Evolutionary conservation across 2,797 vertebrate genomes (phyloP).

Genomic region (Luscinia luscinia): DNA sequence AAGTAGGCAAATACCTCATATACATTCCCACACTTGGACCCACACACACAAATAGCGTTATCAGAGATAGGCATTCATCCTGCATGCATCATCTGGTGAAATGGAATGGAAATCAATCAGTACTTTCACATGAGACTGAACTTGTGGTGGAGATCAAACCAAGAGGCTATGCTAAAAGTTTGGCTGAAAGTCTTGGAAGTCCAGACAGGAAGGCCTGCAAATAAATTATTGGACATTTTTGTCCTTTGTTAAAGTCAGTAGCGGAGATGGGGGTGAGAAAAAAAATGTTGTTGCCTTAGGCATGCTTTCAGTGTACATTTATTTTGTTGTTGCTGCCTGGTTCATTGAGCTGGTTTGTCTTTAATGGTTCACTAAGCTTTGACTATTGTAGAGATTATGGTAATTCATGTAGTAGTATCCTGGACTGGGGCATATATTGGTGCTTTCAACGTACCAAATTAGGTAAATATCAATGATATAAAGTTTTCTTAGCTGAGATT

Average conservation of each 20-base stretch:
- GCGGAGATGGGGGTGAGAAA: not conserved
- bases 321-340: not conserved
- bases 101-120: not conserved
- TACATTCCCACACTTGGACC: too few species aligned
- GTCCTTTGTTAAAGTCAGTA: not conserved
- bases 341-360: constrained; percentile 34
- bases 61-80: not conserved
- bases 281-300: not conserved
- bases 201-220: not conserved
- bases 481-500: not conserved
- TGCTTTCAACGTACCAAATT: not conserved
- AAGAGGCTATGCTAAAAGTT: not conserved
- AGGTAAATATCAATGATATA: not conserved
- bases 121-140: not conserved
- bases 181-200: not conserved
- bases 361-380: constrained; percentile 28
- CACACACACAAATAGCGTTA: not conserved
- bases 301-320: constrained; percentile 35
- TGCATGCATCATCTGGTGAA: not conserved
- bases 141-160: not conserved
- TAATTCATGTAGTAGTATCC: not conserved
- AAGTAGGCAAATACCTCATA: not conserved
- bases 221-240: not conserved
- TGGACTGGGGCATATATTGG: not conserved
- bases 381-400: not conserved